Percentiles rank a stretch among this genome's conserved stretches.
phyloP scores from a whole-genome alignment of 2,888 invertebrate species.

The Hypolimnas misippus region DNA sequence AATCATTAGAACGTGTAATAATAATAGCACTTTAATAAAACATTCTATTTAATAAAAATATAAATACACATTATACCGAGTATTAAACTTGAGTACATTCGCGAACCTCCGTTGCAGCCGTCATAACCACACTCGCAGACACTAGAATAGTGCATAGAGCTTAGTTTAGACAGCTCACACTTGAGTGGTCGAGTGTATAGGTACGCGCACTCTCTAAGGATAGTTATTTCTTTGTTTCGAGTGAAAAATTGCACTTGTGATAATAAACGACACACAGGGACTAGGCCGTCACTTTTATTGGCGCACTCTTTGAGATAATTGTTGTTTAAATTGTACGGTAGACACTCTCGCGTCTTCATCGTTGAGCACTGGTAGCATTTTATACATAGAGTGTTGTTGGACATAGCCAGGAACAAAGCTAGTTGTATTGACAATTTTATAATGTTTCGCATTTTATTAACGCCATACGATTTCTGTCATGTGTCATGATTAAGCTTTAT shows the following conservation, averaged over 20 bases:
- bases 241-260: constrained; percentile 69
- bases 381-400: constrained; percentile 48
- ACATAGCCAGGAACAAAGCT: constrained; percentile 34
- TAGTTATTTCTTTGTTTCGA: constrained; percentile 54
- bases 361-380: constrained; percentile 74
- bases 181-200: constrained; percentile 54
- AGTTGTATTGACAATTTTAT: constrained; percentile 44
- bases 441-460: constrained; percentile 39
- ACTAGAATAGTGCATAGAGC: constrained; percentile 63
- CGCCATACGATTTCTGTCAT: constrained; percentile 14
- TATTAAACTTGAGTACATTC: not conserved
- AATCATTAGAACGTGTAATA: not conserved
- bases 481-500: constrained; percentile 13
- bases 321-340: constrained; percentile 55
- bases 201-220: constrained; percentile 72
- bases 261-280: constrained; percentile 63
- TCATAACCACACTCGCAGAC: constrained; percentile 67
- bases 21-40: not conserved
- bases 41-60: not conserved
- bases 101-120: constrained; percentile 59
- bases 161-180: constrained; percentile 63
- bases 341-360: constrained; percentile 55
- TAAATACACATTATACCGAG: not conserved
- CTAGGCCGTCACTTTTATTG: constrained; percentile 35
- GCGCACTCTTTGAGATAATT: constrained; percentile 58